A percentile compares a stretch with the other conserved stretches of the same genome.
These are phyloP conservation scores for Uropsilus gracilis DNA, from an alignment of 2,113 vertebrate species.

Conservation along the genomic window DNA sequence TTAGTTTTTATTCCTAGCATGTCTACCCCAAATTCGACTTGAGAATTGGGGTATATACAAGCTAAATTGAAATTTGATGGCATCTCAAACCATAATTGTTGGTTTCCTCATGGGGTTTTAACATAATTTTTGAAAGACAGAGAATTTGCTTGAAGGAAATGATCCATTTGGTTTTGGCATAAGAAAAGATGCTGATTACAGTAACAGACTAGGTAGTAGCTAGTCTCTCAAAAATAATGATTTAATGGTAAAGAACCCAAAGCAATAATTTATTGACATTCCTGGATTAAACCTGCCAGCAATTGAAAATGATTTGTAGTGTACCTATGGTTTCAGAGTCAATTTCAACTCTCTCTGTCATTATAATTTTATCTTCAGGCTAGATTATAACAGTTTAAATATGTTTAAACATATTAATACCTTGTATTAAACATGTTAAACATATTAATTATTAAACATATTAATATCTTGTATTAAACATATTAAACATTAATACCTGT, in stretches of 20 bases:
- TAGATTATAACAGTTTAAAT: conserved; percentile 6
- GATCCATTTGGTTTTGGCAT: neutral
- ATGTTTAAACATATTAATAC: neutral
- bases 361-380: conserved; percentile 32
- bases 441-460: no score
- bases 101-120: neutral
- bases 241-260: neutral
- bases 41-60: neutral
- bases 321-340: neutral
- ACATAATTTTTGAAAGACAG: neutral
- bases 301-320: neutral
- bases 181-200: neutral
- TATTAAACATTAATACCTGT: neutral
- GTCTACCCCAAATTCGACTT: neutral
- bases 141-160: neutral
- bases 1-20: neutral
- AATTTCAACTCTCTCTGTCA: neutral
- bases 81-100: neutral
- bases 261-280: neutral
- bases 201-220: neutral
- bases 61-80: neutral
- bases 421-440: no score
- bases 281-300: conserved; percentile 26
- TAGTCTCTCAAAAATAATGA: neutral
- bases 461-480: no score